phyloP scores from a whole-genome alignment of 2,888 invertebrate species.

The Auanema sp. region DNA sequence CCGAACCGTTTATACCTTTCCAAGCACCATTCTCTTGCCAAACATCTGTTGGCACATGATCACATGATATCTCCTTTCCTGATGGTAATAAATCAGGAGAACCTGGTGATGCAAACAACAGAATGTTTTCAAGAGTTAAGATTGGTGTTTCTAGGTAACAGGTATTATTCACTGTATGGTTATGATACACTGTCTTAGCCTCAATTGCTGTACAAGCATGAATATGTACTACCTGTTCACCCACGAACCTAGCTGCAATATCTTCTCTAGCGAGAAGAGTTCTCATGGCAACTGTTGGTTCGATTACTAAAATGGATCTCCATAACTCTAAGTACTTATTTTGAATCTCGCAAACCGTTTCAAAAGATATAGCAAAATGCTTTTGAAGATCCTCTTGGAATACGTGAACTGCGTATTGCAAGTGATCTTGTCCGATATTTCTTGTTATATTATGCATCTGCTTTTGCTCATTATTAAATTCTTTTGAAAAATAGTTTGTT shows the following conservation, averaged over 20 bases:
- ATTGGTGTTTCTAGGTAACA: constrained; percentile 25
- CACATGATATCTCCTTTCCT: not conserved
- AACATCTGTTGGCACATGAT: not conserved
- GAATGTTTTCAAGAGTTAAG: not conserved
- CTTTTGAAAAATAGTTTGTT: too few species aligned
- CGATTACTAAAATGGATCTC: constrained; percentile 19
- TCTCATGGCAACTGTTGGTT: constrained; percentile 26
- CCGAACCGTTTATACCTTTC: not conserved
- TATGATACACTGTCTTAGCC: not conserved
- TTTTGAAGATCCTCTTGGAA: too few species aligned
- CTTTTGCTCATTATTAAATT: too few species aligned
- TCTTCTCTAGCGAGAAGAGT: constrained; percentile 23
- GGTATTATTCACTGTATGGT: constrained; percentile 16
- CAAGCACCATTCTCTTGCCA: not conserved
- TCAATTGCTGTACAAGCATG: constrained; percentile 13
- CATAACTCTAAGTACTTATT: constrained; percentile 19
- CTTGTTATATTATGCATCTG: too few species aligned
- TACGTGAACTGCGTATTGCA: too few species aligned
- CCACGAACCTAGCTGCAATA: constrained; percentile 20
- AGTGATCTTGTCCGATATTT: too few species aligned
- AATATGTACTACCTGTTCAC: constrained; percentile 14
- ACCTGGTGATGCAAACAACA: constrained; percentile 7
- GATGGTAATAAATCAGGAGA: not conserved
- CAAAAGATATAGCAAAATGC: not conserved
- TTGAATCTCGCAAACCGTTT: constrained; percentile 19